Conservation (phyloP, 2,888 invertebrate species). For the Amorpha juglandis region DNA sequence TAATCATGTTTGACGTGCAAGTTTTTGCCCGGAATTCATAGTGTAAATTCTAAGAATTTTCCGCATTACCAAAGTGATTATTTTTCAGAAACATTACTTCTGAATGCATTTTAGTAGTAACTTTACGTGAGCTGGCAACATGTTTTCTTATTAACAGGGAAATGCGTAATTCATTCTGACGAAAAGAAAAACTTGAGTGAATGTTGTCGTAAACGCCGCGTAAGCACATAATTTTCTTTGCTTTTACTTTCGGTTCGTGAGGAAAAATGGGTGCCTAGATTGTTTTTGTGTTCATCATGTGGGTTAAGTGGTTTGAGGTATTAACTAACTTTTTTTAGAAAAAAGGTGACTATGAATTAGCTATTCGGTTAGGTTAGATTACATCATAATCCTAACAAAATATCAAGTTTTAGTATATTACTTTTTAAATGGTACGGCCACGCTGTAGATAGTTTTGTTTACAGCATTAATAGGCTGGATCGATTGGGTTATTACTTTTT, state of each 20-base stretch:
- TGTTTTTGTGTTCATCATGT: not conserved
- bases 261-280: not conserved
- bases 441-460: too few species aligned
- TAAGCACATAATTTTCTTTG: constrained; percentile 2
- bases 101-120: not conserved
- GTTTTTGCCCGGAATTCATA: constrained; percentile 23
- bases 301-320: not conserved
- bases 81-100: constrained; percentile 18
- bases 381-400: not conserved
- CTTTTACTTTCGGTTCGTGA: constrained; percentile 3
- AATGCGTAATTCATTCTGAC: not conserved
- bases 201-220: constrained; percentile 9
- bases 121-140: not conserved
- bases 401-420: too few species aligned
- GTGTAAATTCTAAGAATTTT: constrained; percentile 24
- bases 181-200: not conserved
- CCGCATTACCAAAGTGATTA: constrained; percentile 20
- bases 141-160: not conserved
- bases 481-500: too few species aligned
- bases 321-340: not conserved
- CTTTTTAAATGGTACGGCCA: too few species aligned
- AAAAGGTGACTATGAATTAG: too few species aligned
- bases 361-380: too few species aligned
- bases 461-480: too few species aligned
- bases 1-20: constrained; percentile 33